Percentiles rank a stretch among this genome's conserved stretches.
phyloP scores from a whole-genome alignment of 1,140 invertebrate species.

The Drosophila leontia region DNA sequence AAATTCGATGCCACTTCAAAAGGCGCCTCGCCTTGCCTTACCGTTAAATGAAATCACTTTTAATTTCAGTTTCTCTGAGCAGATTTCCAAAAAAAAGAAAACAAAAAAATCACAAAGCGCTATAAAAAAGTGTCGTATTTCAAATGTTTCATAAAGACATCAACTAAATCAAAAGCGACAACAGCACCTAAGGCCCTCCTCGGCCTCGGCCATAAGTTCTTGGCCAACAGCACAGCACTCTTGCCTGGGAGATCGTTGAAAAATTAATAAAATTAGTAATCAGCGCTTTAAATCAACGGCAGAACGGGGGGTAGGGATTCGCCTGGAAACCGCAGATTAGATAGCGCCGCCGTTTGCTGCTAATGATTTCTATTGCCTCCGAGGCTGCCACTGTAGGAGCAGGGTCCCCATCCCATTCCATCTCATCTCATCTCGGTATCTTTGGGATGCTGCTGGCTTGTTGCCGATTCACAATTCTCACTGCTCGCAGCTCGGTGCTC shows the following conservation, averaged over 20 bases:
- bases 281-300: conserved; percentile 79
- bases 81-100: conserved; percentile 17
- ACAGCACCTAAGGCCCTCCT: conserved; percentile 62
- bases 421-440: conserved; percentile 5
- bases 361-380: conserved; percentile 80
- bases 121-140: conserved; percentile 79
- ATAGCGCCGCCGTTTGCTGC: conserved; percentile 71
- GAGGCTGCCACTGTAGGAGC: conserved; percentile 53
- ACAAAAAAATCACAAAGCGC: conserved; percentile 16
- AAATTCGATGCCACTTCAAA: conserved; percentile 71
- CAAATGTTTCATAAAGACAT: conserved; percentile 84
- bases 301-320: background rate
- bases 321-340: conserved; percentile 71
- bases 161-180: conserved; percentile 83
- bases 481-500: conserved; percentile 6
- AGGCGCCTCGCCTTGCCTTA: conserved; percentile 66
- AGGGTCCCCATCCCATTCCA: conserved; percentile 5
- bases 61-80: conserved; percentile 62
- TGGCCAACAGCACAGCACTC: conserved; percentile 17
- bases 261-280: conserved; percentile 84
- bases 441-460: conserved; percentile 23
- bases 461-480: conserved; percentile 43
- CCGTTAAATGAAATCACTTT: conserved; percentile 83
- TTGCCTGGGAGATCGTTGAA: conserved; percentile 64
- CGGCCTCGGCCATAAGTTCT: conserved; percentile 30